Percentiles rank a stretch among this genome's conserved stretches.
phyloP scores from a whole-genome alignment of 1,140 invertebrate species.

The Lepidotrigona ventralis region DNA sequence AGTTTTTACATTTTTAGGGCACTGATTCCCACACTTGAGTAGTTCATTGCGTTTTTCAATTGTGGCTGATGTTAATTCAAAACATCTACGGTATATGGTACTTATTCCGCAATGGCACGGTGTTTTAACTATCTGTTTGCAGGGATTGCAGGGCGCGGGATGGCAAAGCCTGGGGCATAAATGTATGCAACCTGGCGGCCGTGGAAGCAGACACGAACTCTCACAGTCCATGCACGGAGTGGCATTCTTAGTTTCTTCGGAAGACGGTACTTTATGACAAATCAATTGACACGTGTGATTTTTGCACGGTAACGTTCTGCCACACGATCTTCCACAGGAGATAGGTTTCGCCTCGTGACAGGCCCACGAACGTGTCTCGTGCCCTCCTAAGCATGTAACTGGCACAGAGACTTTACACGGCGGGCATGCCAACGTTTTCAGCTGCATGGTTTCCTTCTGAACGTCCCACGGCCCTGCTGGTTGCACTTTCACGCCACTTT shows the following conservation, averaged over 20 bases:
- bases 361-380: constrained; percentile 88
- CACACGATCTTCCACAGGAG: constrained; percentile 89
- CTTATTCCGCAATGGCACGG: constrained; percentile 90
- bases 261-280: constrained; percentile 85
- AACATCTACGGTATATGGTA: constrained; percentile 87
- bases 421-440: constrained; percentile 85
- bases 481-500: constrained; percentile 79
- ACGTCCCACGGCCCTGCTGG: constrained; percentile 90
- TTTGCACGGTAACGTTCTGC: constrained; percentile 84
- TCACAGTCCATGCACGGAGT: constrained; percentile 86
- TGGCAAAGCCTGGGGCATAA: constrained; percentile 89
- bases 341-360: constrained; percentile 86
- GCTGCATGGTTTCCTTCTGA: constrained; percentile 83
- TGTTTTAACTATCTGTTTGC: constrained; percentile 86
- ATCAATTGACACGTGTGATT: constrained; percentile 89
- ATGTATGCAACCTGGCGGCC: constrained; percentile 90
- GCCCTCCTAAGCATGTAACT: constrained; percentile 90
- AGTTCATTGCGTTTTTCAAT: constrained; percentile 79
- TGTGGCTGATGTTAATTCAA: constrained; percentile 82
- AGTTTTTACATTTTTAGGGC: constrained; percentile 90
- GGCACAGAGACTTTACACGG: constrained; percentile 86
- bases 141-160: constrained; percentile 84
- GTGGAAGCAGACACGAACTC: constrained; percentile 83
- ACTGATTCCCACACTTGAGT: constrained; percentile 90
- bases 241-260: constrained; percentile 77